Percentiles rank a stretch among this genome's conserved stretches.
These are phyloP conservation scores for Alexandromys fortis DNA, from an alignment of 2,113 vertebrate species.

Conservation along the genomic window DNA sequence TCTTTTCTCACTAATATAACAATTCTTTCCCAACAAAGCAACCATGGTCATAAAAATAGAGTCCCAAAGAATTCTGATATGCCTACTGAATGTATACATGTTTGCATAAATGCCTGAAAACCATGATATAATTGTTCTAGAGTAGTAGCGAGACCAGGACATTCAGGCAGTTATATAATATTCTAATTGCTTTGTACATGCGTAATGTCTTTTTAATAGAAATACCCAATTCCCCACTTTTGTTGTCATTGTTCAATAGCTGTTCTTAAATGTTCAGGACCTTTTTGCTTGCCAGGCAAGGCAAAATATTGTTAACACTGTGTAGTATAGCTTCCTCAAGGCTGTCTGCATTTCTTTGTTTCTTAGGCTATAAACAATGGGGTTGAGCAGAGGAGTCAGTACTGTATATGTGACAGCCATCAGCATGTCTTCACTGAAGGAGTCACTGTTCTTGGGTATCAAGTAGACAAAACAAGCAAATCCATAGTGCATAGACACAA, in stretches of 20 bases:
- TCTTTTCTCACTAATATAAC: neutral
- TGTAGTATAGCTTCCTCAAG: slow-evolving; percentile 44
- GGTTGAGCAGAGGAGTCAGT: slow-evolving; percentile 78
- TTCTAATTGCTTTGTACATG: neutral
- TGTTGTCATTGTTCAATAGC: neutral
- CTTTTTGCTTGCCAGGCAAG: slow-evolving; percentile 13
- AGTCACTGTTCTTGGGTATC: slow-evolving; percentile 51
- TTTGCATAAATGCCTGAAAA: neutral
- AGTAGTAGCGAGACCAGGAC: neutral
- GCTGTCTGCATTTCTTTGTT: slow-evolving; percentile 72
- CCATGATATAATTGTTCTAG: neutral
- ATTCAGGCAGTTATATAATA: neutral
- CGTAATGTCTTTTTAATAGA: neutral
- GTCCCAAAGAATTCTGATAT: neutral
- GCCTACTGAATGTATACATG: neutral
- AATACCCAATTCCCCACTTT: neutral
- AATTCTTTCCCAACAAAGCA: neutral
- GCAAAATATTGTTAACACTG: neutral
- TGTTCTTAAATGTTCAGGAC: neutral
- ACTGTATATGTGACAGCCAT: slow-evolving; percentile 72
- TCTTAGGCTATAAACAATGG: slow-evolving; percentile 75
- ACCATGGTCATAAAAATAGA: neutral
- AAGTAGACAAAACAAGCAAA: slow-evolving; percentile 68
- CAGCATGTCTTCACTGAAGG: slow-evolving; percentile 47
- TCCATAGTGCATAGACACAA: slow-evolving; percentile 72